Base-by-base conservation (phyloP, 2,888 invertebrate species). In the Ennomos quercinarius region DNA sequence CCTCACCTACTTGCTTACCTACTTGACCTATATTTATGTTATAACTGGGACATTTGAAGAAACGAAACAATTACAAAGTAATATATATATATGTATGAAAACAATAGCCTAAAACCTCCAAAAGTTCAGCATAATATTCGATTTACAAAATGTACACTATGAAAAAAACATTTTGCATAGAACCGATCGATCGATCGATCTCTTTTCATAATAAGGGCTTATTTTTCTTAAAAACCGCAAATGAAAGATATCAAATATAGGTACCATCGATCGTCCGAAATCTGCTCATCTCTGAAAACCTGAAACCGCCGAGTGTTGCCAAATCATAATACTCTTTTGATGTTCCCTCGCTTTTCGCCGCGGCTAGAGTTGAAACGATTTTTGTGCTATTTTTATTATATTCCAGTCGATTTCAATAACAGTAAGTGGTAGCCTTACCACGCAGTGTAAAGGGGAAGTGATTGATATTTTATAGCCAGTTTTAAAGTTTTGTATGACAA, bases 361-460 rank as follows among this genome's bases (percentile, higher is more conserved):
- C 12, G 50, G 37, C 47, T 38, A 38, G 38, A 13, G 42, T 53
- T 13, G 45, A 10, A 39, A 27, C 39, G 37, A 63, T 80, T 84
- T 83, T 84, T 76, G 76, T 73, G 77, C 87, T 89, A 88, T 88
- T 87, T 86, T 80, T 80, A 77, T 72, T 78, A 77, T 81, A 79
- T 84, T 85, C 83, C 85, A 87, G 85, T 71, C 81, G 85, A 68
- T 86, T 87, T 83, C 84, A 80, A 77, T 77, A 81, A 78, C 77
- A 80, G 76, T 80, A 83, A 87, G 83, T 86, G 82, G 79, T 72
- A 72, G 71, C 76, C 71, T 46, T 74, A 71, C 56, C 59, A 52
- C 50, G 57, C 45, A 50, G 17, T 35, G 54, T 85, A 86, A 87
- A 87, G 85, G 76, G 64, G 78, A 75, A 72, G 77, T 27, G 6